Conservation (phyloP, 1,140 invertebrate genomes). For the Triops cancriformis region DNA sequence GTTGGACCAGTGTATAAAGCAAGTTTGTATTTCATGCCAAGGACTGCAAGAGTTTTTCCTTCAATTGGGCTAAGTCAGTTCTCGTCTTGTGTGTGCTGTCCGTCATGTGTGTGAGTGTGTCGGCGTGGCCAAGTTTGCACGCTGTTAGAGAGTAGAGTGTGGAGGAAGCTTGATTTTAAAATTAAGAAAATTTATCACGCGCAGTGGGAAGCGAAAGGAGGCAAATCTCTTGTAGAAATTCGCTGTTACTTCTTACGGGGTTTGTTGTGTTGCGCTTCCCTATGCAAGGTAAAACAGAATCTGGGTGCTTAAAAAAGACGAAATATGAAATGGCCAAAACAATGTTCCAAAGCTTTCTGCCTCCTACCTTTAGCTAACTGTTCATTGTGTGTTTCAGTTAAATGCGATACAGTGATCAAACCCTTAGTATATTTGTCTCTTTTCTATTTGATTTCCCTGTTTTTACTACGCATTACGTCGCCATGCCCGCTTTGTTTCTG, state of each 20-base stretch:
- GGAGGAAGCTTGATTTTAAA: not conserved
- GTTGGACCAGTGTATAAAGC: not conserved
- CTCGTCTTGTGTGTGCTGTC: not conserved
- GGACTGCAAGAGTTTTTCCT: constrained; percentile 10
- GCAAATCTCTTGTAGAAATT: not conserved
- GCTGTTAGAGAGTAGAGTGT: not conserved
- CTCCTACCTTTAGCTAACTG: not conserved
- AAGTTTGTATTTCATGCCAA: not conserved
- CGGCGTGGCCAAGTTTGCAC: not conserved
- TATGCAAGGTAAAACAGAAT: not conserved
- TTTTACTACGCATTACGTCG: not conserved
- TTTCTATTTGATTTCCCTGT: not conserved
- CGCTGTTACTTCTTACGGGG: not conserved
- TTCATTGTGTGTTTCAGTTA: not conserved
- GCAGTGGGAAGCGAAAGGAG: not conserved
- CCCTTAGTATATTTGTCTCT: not conserved
- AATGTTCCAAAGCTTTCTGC: not conserved
- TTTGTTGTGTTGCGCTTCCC: constrained; percentile 9
- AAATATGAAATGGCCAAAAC: not conserved
- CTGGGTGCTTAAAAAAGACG: not conserved
- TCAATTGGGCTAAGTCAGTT: constrained; percentile 10
- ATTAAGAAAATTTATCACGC: not conserved
- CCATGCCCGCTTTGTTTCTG: not conserved
- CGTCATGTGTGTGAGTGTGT: constrained; percentile 4
- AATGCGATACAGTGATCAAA: not conserved